Evolutionary conservation across 2,797 vertebrate genomes (phyloP), one percentile per base, ranked within the genome.

Genomic region (Falco peregrinus): DNA sequence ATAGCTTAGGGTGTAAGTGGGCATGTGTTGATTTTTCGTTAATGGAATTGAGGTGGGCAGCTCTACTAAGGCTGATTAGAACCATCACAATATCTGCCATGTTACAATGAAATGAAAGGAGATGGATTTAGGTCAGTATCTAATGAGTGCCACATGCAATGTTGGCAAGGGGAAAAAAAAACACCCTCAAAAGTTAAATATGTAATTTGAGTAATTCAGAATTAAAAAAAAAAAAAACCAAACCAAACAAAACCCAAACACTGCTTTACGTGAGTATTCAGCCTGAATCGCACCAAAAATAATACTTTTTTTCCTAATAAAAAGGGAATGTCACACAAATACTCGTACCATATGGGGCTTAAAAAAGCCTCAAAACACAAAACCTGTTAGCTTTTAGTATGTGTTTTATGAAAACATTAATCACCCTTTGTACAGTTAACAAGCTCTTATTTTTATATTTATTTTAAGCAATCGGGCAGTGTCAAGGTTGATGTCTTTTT

Each of bases 101-200:
- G 74, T 61, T 77, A n/a, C 60, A 68, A 15, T 59, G 81, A 87
- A 84, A 97, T 85, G 79, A 63, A 79, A 90, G 33, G 71, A 95
- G 95, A 95, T 96, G 53, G 61, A 97, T 96, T 95, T 92, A 89
- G 95, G 95, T 95, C 94, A 93, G 37, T 48, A 19, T 75, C 64
- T 96, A 93, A 95, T 77, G 43, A 94, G 59, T 12, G 9, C n/a
- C 56, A 67, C 5, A 7, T 31, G 31, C 19, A 63, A 35, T 17
- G 37, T 48, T 74, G 67, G 10, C 41, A 77, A n/a, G n/a, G 47
- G 19, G 45, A 11, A 20, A 21, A 4, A 71, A 50, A 6, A 9
- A 33, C 24, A 3, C 0, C 9, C 45, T 59, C 60, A 47, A 7
- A 84, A 84, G 35, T 84, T 82, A 64, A 82, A 64, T 74, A 35